Conservation (phyloP, 1,140 invertebrate species). For the Acromyrmex echinatior region DNA sequence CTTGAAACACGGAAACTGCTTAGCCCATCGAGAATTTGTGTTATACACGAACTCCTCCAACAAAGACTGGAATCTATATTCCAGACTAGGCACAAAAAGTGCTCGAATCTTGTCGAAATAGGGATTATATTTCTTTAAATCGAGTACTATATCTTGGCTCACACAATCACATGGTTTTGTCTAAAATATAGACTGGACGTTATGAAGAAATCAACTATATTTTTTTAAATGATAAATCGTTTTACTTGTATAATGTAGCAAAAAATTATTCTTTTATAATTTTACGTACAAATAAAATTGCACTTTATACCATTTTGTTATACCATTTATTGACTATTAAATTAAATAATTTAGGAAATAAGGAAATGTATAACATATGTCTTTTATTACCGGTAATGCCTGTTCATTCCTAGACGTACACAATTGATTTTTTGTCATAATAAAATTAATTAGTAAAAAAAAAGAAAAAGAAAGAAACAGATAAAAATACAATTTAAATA, state of each 20-base stretch:
- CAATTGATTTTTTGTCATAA: slow-evolving; percentile 12
- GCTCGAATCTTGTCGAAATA: slow-evolving; percentile 77
- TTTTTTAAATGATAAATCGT: not conserved
- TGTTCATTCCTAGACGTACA: not conserved
- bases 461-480: not conserved
- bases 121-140: slow-evolving; percentile 64
- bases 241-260: not conserved
- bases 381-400: slow-evolving; percentile 25
- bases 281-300: not conserved
- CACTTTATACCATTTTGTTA: not conserved
- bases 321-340: slow-evolving; percentile 11
- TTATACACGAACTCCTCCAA: slow-evolving; percentile 78
- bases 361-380: not conserved
- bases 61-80: slow-evolving; percentile 69
- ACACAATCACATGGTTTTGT: slow-evolving; percentile 2
- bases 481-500: not conserved
- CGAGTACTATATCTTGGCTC: not conserved
- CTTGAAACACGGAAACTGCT: slow-evolving; percentile 71
- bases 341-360: not conserved
- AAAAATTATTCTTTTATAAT: not conserved
- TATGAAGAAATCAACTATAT: not conserved
- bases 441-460: not conserved
- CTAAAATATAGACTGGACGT: slow-evolving; percentile 15
- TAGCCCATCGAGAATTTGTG: slow-evolving; percentile 9
- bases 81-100: slow-evolving; percentile 77